Percentiles rank a stretch among this genome's conserved stretches.
These are phyloP conservation scores for Pogonognathellus flavescens DNA, from an alignment of 1,140 invertebrate species.

Conservation along the genomic window DNA sequence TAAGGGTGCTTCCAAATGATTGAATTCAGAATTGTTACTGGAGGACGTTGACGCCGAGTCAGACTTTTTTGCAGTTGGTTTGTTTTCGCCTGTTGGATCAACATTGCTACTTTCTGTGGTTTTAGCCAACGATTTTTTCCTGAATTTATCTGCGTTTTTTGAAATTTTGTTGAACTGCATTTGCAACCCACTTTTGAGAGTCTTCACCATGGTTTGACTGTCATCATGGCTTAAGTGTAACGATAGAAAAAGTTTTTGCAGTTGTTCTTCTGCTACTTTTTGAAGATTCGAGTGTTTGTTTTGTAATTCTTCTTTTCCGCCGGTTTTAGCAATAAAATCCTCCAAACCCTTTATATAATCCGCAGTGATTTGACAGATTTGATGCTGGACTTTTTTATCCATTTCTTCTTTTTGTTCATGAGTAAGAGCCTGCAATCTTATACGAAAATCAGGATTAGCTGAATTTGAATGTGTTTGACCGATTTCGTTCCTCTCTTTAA, in stretches of 20 bases:
- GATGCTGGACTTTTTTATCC: neutral
- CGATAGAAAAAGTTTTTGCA: neutral
- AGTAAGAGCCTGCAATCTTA: no score
- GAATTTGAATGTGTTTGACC: neutral
- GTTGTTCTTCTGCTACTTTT: neutral
- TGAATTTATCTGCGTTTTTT: neutral
- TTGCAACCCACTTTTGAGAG: neutral
- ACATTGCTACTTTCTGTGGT: neutral
- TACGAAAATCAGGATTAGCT: neutral
- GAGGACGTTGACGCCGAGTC: neutral
- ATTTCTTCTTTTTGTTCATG: neutral
- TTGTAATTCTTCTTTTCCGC: neutral
- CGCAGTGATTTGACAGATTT: neutral
- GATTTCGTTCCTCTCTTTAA: neutral
- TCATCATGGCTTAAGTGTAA: neutral
- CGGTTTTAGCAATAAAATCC: neutral
- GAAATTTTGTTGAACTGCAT: neutral
- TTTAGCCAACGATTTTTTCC: neutral
- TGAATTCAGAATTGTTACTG: neutral
- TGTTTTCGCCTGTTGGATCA: neutral
- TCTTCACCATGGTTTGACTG: neutral
- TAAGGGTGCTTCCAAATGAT: neutral
- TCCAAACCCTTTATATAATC: neutral
- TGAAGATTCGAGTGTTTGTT: neutral
- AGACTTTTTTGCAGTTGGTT: neutral